Base-by-base conservation (phyloP, 2,888 invertebrate genomes). In the Boloria selene region DNA sequence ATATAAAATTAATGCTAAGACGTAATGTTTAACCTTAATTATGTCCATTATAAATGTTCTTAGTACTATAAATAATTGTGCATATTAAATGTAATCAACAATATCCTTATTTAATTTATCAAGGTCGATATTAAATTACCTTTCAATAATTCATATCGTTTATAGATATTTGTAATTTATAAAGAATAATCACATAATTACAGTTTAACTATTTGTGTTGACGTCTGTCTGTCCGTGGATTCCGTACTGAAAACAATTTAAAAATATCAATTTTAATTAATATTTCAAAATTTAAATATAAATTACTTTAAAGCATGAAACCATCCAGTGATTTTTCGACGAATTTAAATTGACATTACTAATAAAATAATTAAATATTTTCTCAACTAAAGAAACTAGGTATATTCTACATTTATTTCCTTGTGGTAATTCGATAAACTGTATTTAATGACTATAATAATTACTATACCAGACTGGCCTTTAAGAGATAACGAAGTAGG, bases 371-470 rank as follows among this genome's bases (percentile, higher is more conserved):
- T 7, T 10, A 55, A 67, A 60, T 60, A 56, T 67, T 42, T 50
- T 56, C 45, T 45, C 50, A 56, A 62, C 38, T 51, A n/a, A 45
- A 65, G 53, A 60, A 51, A 53, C 47, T 60, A 45, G 17, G 45
- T 56, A 45, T 69, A 62, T 78, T 77, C 78, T 74, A 75, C 78
- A 83, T 81, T 80, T 78, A 76, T 85, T 86, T 85, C 85, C 86
- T 83, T 78, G 77, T 79, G 74, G 75, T 82, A 81, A 82, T 81
- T 73, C 71, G 74, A 78, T 74, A 72, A 74, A 73, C 70, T 70
- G 65, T 73, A 70, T 80, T 82, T 82, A 85, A 82, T 83, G 75
- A 77, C 77, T 77, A 70, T 58, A 63, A 72, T 84, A 82, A 82
- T 85, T 84, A 84, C 81, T 74, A 72, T 78, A 81, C 76, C 78